A percentile compares a stretch with the other conserved stretches of the same genome.
These are phyloP conservation scores for Paracentrotus lividus DNA, from an alignment of 53 echinoderm and acorn worm genomes.

Conservation along the genomic window DNA sequence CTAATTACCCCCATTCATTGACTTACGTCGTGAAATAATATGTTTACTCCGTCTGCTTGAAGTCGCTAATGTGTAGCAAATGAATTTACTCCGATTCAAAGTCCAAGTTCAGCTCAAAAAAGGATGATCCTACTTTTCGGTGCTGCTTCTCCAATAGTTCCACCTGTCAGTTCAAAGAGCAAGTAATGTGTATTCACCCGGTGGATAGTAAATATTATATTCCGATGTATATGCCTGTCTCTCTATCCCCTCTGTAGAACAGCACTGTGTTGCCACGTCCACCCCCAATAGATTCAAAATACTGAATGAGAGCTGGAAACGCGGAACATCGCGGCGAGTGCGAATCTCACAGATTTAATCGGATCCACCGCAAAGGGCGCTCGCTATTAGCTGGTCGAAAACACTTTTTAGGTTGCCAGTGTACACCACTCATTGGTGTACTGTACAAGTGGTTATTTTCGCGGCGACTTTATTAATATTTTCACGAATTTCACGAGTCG, in stretches of 20 bases:
- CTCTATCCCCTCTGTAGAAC: neutral
- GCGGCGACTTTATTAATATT: no score
- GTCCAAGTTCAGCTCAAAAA: slow-evolving; percentile 25
- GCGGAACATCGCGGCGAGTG: neutral
- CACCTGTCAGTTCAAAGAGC: slow-evolving; percentile 36
- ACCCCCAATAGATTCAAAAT: neutral
- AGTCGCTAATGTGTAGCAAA: slow-evolving; percentile 33
- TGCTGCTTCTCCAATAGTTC: neutral
- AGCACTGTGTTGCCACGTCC: slow-evolving; percentile 34
- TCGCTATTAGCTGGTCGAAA: neutral
- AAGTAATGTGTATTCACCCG: slow-evolving; percentile 16
- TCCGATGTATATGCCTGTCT: neutral
- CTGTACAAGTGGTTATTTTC: no score
- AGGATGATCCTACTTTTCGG: neutral
- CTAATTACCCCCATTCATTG: neutral
- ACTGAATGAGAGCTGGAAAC: neutral
- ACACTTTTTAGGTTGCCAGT: neutral
- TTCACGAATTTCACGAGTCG: no score
- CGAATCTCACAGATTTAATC: slow-evolving; percentile 1
- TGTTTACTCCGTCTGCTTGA: slow-evolving; percentile 31
- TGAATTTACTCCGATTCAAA: slow-evolving; percentile 39
- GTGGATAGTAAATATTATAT: slow-evolving; percentile 41
- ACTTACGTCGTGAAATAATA: neutral
- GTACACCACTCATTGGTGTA: neutral
- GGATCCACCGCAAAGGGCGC: slow-evolving; percentile 29